A percentile compares a stretch with the other conserved stretches of the same genome.
Conservation (phyloP, 1,140 invertebrate genomes). For the Dinoponera quadriceps region DNA sequence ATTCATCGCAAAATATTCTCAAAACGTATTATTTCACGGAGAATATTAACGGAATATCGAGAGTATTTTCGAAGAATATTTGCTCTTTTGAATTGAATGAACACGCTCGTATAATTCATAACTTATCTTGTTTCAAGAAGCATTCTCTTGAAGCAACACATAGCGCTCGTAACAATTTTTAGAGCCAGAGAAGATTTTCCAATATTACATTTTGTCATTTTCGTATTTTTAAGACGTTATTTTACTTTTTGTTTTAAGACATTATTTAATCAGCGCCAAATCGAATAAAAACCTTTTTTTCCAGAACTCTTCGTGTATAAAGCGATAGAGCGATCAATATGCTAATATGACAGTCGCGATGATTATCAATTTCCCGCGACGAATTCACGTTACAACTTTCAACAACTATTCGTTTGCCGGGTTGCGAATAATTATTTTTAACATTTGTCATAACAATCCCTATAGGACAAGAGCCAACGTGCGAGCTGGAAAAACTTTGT, state of each 20-base stretch:
- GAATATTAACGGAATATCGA: constrained; percentile 5
- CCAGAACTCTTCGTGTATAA: no score
- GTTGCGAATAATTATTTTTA: constrained; percentile 41
- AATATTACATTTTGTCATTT: background rate
- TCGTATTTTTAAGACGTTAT: background rate
- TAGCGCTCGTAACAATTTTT: background rate
- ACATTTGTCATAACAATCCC: constrained; percentile 38
- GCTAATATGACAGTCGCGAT: background rate
- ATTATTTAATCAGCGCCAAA: background rate
- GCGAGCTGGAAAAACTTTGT: constrained; percentile 19
- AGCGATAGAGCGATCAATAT: background rate
- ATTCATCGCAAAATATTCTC: background rate
- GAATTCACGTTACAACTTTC: constrained; percentile 1
- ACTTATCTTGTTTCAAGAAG: background rate
- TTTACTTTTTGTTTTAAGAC: background rate
- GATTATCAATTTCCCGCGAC: background rate
- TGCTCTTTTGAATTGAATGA: background rate
- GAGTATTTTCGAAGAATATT: constrained; percentile 15
- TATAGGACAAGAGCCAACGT: background rate
- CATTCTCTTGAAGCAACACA: background rate
- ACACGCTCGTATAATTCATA: background rate
- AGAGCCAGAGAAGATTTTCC: background rate
- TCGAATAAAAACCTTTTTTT: background rate
- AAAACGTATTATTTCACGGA: background rate
- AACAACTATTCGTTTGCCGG: background rate